Percentiles rank a stretch among this genome's conserved stretches.
phyloP scores from a whole-genome alignment of 2,888 invertebrate genomes.

The Lochmaea capreae region DNA sequence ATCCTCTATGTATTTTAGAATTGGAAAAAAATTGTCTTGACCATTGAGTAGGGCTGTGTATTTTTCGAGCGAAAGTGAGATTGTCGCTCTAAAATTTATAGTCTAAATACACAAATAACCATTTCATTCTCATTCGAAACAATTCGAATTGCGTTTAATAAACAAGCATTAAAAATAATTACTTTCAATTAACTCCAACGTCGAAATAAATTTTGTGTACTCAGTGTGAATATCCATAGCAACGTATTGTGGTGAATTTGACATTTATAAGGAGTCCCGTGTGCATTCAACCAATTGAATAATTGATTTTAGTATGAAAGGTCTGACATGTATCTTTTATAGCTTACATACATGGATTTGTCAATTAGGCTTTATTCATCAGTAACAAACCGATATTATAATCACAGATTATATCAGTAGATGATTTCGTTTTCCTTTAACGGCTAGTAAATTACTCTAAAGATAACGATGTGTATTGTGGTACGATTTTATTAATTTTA shows the following conservation, averaged over 20 bases:
- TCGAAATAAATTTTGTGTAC: slow-evolving; percentile 7
- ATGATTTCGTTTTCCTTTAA: not conserved
- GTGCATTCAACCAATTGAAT: slow-evolving; percentile 30
- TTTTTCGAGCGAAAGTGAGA: too few species aligned
- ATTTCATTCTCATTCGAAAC: too few species aligned
- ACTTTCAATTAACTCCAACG: not conserved
- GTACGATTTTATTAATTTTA: not conserved
- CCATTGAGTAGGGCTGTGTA: too few species aligned
- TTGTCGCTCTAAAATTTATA: too few species aligned
- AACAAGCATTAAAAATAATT: too few species aligned
- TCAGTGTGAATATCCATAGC: slow-evolving; percentile 24
- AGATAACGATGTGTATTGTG: not conserved
- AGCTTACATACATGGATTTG: slow-evolving; percentile 13
- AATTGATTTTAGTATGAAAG: slow-evolving; percentile 32
- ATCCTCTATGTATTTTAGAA: too few species aligned
- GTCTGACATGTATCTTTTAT: slow-evolving; percentile 32
- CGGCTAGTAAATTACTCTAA: too few species aligned
- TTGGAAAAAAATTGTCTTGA: too few species aligned
- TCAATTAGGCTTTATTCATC: slow-evolving; percentile 28
- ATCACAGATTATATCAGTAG: not conserved
- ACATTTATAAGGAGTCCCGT: slow-evolving; percentile 28
- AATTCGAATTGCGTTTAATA: too few species aligned
- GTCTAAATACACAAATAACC: too few species aligned
- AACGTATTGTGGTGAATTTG: slow-evolving; percentile 23
- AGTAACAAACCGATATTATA: not conserved